These are phyloP conservation scores for Lepeophtheirus nordmannii DNA, from an alignment of 2,888 invertebrate species.

Conservation along the genomic window DNA sequence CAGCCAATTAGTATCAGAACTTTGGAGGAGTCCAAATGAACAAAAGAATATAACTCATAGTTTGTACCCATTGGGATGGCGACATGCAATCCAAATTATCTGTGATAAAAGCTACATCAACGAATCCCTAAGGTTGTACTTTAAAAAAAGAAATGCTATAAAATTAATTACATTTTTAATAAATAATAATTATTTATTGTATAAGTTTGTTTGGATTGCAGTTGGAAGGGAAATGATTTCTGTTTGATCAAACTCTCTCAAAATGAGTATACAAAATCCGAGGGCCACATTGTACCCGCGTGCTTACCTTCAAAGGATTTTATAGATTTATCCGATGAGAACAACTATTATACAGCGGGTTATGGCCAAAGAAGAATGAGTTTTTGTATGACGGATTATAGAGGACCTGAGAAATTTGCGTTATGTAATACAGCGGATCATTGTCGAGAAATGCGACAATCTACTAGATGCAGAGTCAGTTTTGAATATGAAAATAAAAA, in stretches of 20 bases:
- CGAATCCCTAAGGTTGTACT: no score
- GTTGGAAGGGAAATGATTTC: not conserved
- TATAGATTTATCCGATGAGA: not conserved
- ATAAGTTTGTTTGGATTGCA: not conserved
- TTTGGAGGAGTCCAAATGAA: no score
- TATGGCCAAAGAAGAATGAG: not conserved
- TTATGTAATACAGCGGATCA: not conserved
- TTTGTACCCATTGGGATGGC: no score
- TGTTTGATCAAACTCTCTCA: not conserved
- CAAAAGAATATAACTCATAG: no score
- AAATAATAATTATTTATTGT: no score
- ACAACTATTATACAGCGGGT: not conserved
- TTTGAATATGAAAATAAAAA: not conserved
- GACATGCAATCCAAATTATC: no score
- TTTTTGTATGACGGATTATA: conserved; percentile 4
- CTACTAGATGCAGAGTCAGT: not conserved
- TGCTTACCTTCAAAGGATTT: not conserved
- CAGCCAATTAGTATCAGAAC: no score
- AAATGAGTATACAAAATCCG: not conserved
- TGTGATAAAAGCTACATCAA: no score
- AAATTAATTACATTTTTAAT: no score
- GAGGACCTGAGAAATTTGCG: conserved; percentile 15
- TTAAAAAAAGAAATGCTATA: no score
- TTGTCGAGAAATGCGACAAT: not conserved
- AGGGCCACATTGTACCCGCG: not conserved